Conservation (phyloP, 2,888 invertebrate genomes). For the Plutella xylostella region DNA sequence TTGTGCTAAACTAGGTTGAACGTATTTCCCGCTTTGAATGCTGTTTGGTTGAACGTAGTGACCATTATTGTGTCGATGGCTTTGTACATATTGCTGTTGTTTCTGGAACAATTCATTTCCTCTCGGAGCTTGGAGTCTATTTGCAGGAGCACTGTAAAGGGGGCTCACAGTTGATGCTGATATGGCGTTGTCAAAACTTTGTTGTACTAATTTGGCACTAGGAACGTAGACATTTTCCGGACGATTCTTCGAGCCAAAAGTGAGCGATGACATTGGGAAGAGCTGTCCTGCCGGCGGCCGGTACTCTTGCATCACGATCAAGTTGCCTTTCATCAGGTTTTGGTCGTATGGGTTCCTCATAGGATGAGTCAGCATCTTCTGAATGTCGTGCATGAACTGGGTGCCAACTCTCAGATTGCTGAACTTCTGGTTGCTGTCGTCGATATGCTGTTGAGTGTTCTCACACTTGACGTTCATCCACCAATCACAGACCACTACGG, state of each 20-base stretch:
- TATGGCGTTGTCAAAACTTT: slow-evolving; percentile 27
- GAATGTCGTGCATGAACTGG: slow-evolving; percentile 68
- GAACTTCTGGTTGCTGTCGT: slow-evolving; percentile 51
- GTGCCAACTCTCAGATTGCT: slow-evolving; percentile 60
- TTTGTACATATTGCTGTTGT: too few relatives aligned
- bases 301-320: slow-evolving; percentile 56
- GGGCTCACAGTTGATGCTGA: too few relatives aligned
- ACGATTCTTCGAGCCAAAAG: slow-evolving; percentile 35
- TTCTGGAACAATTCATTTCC: too few relatives aligned
- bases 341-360: slow-evolving; percentile 54
- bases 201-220: slow-evolving; percentile 38
- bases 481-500: slow-evolving; percentile 75
- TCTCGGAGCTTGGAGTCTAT: too few relatives aligned
- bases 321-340: slow-evolving; percentile 38
- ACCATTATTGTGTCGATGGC: too few relatives aligned
- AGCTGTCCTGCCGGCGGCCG: slow-evolving; percentile 50
- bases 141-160: too few relatives aligned
- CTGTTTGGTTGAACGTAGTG: slow-evolving; percentile 28
- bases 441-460: slow-evolving; percentile 45
- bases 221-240: slow-evolving; percentile 42
- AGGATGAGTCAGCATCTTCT: slow-evolving; percentile 67
- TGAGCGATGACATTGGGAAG: slow-evolving; percentile 40
- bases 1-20: background rate
- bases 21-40: slow-evolving; percentile 25
- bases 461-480: slow-evolving; percentile 76